Conservation (phyloP, 2,888 invertebrate species). For the Aleiodes leptofemur region DNA sequence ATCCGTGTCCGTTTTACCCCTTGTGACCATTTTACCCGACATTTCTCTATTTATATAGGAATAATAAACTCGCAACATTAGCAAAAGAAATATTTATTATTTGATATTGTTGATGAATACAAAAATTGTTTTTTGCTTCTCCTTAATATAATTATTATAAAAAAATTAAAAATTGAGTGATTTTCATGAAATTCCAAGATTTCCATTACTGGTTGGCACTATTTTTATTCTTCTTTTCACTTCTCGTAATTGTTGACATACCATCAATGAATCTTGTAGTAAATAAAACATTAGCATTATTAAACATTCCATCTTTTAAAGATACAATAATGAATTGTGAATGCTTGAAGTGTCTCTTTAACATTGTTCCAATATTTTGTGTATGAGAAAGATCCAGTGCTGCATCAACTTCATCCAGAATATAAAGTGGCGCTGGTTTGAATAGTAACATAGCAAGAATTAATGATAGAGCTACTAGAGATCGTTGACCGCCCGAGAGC, state of each 20-base stretch:
- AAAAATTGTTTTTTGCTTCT: too few relatives aligned
- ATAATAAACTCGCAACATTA: too few relatives aligned
- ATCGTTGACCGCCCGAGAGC: constrained; percentile 97
- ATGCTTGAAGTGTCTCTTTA: constrained; percentile 90
- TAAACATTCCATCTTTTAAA: constrained; percentile 99
- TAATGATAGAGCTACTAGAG: constrained; percentile 95
- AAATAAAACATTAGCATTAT: constrained; percentile 98
- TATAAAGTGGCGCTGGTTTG: constrained; percentile 98
- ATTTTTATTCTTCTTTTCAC: constrained; percentile 69
- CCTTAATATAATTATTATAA: too few relatives aligned
- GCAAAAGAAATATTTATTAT: too few relatives aligned
- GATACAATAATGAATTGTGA: constrained; percentile 99
- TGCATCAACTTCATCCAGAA: constrained; percentile 99
- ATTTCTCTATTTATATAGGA: too few relatives aligned
- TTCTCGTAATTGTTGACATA: constrained; percentile 90
- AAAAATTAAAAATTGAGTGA: too few relatives aligned
- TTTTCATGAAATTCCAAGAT: not conserved
- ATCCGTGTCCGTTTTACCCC: too few relatives aligned
- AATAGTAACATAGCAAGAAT: constrained; percentile 97
- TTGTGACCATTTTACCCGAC: too few relatives aligned
- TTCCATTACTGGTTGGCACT: constrained; percentile 8
- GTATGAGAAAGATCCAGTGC: constrained; percentile 98
- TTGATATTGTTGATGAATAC: too few relatives aligned
- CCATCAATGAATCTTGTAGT: constrained; percentile 96
- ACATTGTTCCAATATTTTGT: constrained; percentile 98